These are phyloP conservation scores for Gadus chalcogrammus DNA, from an alignment of 2,113 vertebrate genomes.

Conservation along the genomic window DNA sequence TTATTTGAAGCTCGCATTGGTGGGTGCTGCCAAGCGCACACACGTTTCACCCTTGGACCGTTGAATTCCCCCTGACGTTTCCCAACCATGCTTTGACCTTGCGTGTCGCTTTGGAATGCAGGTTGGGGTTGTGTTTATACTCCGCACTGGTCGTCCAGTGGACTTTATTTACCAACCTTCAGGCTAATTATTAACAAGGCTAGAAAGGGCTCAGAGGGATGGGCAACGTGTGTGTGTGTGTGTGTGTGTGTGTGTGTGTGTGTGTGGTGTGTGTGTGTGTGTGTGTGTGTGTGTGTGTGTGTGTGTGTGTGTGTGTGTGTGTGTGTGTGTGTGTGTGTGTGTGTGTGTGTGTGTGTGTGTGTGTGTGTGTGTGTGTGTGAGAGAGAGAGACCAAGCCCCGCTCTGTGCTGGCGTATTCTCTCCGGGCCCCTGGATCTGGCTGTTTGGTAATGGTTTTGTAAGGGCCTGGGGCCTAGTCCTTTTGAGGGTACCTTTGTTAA, in stretches of 20 bases:
- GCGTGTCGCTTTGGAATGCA: constrained; percentile 50
- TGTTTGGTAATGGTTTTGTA: constrained; percentile 55
- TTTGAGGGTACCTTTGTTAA: constrained; percentile 28
- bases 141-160: constrained; percentile 29
- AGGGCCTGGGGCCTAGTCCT: constrained; percentile 43
- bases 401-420: constrained; percentile 35
- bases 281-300: neutral
- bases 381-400: constrained; percentile 13
- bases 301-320: neutral
- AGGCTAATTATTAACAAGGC: constrained; percentile 61
- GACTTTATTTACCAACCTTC: constrained; percentile 54
- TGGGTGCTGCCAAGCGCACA: neutral
- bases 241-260: neutral
- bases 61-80: constrained; percentile 32
- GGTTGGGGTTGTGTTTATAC: constrained; percentile 27
- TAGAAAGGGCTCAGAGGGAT: constrained; percentile 18
- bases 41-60: constrained; percentile 36
- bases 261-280: neutral
- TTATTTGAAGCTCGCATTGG: neutral
- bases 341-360: neutral
- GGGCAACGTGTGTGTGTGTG: neutral
- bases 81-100: constrained; percentile 46
- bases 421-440: constrained; percentile 44
- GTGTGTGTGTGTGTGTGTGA: neutral
- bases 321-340: neutral